Evolutionary conservation across 2,888 invertebrate genomes (phyloP).

Genomic region (Eumerus sabulonum): DNA sequence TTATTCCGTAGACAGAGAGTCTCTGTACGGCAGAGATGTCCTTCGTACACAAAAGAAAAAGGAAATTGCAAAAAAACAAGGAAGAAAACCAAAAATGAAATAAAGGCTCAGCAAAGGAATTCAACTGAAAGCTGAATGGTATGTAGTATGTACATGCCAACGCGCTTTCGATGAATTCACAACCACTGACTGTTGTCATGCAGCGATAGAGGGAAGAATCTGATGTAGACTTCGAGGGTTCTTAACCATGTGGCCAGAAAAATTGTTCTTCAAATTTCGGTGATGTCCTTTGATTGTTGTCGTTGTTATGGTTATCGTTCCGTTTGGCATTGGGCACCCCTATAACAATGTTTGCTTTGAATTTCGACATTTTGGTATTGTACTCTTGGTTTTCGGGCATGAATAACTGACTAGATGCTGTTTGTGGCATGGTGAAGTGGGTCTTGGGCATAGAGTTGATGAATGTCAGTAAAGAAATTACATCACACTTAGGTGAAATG

Average conservation of each 20-base stretch:
- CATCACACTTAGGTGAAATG: slow-evolving; percentile 17
- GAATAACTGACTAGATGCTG: slow-evolving; percentile 37
- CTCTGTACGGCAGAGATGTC: slow-evolving; percentile 37
- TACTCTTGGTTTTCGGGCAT: slow-evolving; percentile 25
- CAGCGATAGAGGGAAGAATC: slow-evolving; percentile 17
- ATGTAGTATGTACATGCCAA: no score
- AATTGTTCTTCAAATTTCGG: slow-evolving; percentile 42
- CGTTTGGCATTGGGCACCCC: slow-evolving; percentile 38
- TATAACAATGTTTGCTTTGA: slow-evolving; percentile 26
- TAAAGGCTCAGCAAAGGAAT: slow-evolving; percentile 39
- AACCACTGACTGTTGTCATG: slow-evolving; percentile 11
- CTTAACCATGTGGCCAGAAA: slow-evolving; percentile 63
- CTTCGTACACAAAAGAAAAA: slow-evolving; percentile 30
- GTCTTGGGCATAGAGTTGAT: not conserved
- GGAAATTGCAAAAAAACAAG: no score
- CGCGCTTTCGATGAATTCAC: slow-evolving; percentile 27
- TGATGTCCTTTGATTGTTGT: slow-evolving; percentile 37
- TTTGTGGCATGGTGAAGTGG: slow-evolving; percentile 21
- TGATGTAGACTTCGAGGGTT: slow-evolving; percentile 44
- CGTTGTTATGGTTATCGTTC: no score
- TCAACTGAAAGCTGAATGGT: slow-evolving; percentile 57
- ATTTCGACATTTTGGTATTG: slow-evolving; percentile 21
- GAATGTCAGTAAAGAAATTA: slow-evolving; percentile 22
- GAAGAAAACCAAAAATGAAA: not conserved
- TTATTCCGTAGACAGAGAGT: slow-evolving; percentile 56